Evolutionary conservation across 2,113 vertebrate genomes (phyloP), one percentile per base, ranked within the genome.

Genomic region (Tragelaphus scriptus): DNA sequence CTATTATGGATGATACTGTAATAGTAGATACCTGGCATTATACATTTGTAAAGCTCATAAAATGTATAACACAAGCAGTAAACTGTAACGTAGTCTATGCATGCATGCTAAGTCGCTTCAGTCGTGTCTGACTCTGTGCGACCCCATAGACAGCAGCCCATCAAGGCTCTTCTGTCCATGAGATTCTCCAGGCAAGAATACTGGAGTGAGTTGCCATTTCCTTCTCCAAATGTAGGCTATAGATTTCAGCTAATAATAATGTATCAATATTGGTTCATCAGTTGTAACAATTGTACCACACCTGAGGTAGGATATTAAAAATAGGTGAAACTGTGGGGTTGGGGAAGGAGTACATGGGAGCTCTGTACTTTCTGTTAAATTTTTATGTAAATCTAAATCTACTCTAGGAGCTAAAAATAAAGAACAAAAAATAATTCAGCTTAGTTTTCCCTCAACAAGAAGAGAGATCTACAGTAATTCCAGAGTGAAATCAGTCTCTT

Each of bases 321-420:
- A 58, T 0, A 61, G 12, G n/a, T 12, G 30, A 77, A 85, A 63
- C 26, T 77, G 7, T 59, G 68, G 7, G 17, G 36, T 13, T 2
- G n/a, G 21, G 49, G 32, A 80, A 17, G 19, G 44, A 89, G 5
- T 6, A 55, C 9, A 53, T 58, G 49, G 55, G 44, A 77, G 68
- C 12, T 61, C 11, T 53, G 53, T 32, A n/a, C 19, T 59, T 55
- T 53, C 56, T 85, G 49, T 32, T 85, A 2, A 36, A 6, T 84
- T 84, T 93, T 92, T 84, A 56, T 90, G n/a, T 61, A 90, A 92
- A 82, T 19, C 28, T 94, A 90, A 90, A 91, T 51, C 53, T 94
- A 7, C 13, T 85, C 30, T 84, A 90, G 79, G 56, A 87, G 87
- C 86, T 56, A 7, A 93, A 82, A 71, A 7, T 16, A 7, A 94